These are phyloP conservation scores for Calephelis virginiensis DNA, from an alignment of 1,140 invertebrate species.

Conservation along the genomic window DNA sequence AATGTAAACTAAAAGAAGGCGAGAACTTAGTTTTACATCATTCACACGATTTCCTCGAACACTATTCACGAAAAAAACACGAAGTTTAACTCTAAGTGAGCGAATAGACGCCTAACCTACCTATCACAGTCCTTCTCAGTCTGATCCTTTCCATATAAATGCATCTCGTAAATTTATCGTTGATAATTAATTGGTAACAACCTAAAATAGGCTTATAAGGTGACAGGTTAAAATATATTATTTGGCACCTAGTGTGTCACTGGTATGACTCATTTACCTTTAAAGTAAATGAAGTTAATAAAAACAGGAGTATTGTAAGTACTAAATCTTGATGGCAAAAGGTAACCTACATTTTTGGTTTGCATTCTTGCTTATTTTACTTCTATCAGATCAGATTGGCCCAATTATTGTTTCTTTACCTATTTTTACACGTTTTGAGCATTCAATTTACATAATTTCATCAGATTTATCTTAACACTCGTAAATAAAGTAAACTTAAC, in stretches of 20 bases:
- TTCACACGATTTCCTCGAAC: constrained; percentile 54
- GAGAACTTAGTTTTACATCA: constrained; percentile 46
- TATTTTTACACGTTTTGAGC: constrained; percentile 52
- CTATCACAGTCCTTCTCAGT: constrained; percentile 79
- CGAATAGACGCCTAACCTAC: constrained; percentile 71
- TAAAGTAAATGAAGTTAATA: constrained; percentile 43
- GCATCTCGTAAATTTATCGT: constrained; percentile 70
- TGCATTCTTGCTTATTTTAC: constrained; percentile 44
- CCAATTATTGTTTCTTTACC: constrained; percentile 43
- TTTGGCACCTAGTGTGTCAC: constrained; percentile 71
- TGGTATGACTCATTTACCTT: constrained; percentile 43
- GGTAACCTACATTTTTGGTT: constrained; percentile 77
- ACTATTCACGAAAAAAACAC: constrained; percentile 50
- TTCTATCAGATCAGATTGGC: constrained; percentile 35
- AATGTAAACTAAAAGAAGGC: constrained; percentile 37
- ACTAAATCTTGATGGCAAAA: constrained; percentile 72
- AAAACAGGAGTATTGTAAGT: constrained; percentile 54
- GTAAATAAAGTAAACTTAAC: constrained; percentile 76
- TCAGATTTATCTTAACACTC: constrained; percentile 70
- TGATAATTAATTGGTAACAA: constrained; percentile 76
- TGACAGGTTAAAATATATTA: constrained; percentile 65
- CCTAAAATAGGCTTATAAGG: constrained; percentile 64
- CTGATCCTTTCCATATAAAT: constrained; percentile 74
- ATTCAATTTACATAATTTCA: constrained; percentile 49
- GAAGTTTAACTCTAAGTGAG: constrained; percentile 73